Conservation (phyloP, 2,888 invertebrate genomes). For the Heteromyza rotundicornis region DNA sequence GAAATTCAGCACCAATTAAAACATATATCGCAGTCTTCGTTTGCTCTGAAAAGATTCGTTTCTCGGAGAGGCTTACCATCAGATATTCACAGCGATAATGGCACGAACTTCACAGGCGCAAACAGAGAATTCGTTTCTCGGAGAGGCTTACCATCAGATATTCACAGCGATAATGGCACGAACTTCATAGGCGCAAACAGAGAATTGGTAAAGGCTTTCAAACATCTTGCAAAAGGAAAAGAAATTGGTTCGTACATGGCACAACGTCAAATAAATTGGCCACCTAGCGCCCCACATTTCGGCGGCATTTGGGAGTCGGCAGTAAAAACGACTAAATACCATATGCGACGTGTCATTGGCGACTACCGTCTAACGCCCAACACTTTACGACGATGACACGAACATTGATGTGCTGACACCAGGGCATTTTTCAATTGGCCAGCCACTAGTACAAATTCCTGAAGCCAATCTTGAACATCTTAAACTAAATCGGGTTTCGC, state of each 20-base stretch:
- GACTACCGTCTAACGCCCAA: no score
- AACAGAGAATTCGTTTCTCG: background rate
- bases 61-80: no score
- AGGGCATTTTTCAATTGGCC: no score
- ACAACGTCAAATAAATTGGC: no score
- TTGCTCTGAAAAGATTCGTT: background rate
- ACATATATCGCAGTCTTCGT: background rate
- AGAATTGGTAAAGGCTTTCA: constrained; percentile 15
- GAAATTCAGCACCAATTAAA: background rate
- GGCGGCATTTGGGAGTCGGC: no score
- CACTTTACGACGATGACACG: no score
- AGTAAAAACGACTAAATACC: no score
- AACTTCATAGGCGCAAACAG: constrained; percentile 22
- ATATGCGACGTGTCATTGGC: no score
- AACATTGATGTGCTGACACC: no score
- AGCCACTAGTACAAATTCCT: constrained; percentile 7
- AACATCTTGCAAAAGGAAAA: background rate
- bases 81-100: background rate
- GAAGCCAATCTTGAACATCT: constrained; percentile 5
- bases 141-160: constrained; percentile 15
- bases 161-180: constrained; percentile 25
- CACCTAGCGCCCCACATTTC: no score
- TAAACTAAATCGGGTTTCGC: constrained; percentile 6
- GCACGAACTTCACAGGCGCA: background rate
- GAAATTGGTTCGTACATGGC: no score